Evolutionary conservation across 2,113 vertebrate species (phyloP), one percentile per base, ranked within the genome.

Genomic region (Mellivora capensis): DNA sequence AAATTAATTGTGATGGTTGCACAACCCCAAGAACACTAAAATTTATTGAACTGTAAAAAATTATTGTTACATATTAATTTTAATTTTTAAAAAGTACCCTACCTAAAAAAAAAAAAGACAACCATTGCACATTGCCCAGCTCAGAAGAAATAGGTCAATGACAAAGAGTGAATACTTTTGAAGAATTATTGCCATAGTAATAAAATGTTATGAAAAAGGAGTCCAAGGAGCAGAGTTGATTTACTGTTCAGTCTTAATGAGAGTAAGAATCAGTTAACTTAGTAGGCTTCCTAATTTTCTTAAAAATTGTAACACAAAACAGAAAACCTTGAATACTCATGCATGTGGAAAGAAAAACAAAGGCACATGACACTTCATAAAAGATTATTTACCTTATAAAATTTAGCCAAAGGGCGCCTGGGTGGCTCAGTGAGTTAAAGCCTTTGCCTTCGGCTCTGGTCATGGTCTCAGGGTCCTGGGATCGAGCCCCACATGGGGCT

Each of bases 251-350:
- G 89, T 91, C 82, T 97, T 97, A 98, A 91, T 98, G 94, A 64
- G 91, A 96, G 86, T 94, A 95, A 98, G 95, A 98, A 98, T 98
- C 98, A 98, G 97, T 98, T 98, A 97, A 97, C 52, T 93, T 89
- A 95, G 95, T 94, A 90, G 23, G 18, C 92, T 96, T 84, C 96
- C 98, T 98, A 97, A 98, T 98, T 97, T 98, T 93, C 94, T 98
- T 98, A 47, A 98, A 97, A 98, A 95, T 96, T 90, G 54, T 54
- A 87, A 95, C 94, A 97, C 86, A 95, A 93, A 96, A 44, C 69
- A 97, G 81, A 98, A 98, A 87, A 96, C 89, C 57, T 95, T 94
- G 96, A 95, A 64, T 87, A 74, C 54, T 88, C 52, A 54, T 62
- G 0, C 54, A 57, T 80, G 79, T 91, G 47, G 17, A 52, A 80